Base-by-base conservation (phyloP, 2,797 vertebrate species). In the Spheniscus humboldti region DNA sequence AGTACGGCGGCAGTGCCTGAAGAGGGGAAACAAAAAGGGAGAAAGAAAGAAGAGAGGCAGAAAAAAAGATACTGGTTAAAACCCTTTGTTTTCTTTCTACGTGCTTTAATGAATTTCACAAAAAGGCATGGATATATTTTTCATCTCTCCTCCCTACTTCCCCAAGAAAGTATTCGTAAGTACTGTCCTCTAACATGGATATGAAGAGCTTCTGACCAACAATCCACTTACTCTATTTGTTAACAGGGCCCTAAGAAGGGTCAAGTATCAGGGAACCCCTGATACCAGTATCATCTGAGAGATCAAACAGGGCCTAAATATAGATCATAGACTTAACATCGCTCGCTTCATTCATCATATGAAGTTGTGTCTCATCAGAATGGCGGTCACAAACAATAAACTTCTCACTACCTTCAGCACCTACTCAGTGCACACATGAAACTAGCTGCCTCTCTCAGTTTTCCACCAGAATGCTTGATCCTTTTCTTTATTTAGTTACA, bases 381-480 rank as follows among this genome's bases (percentile, higher is more conserved):
- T 0, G 2, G 39, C 2, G 2, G 0, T 14, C 63, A 59, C 37
- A 3, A 13, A 9, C 22, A 39, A 27, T 64, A 33, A 31, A 28
- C 27, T 33, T 5, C 74, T 52, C 52, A 5, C 39, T 18, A 5
- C 52, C 56, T 45, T 12, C 91, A 57, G 66, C 56, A 55, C 7
- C 7, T 30, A 11, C 2, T 2, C 35, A 6, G 9, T 0, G 16
- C 2, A 2, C 5, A 6, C 5, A 7, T 0, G 18, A 25, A 68
- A 52, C 20, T 2, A 33, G n/a, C 31, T 27, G 79, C 17, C 41
- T 9, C 57, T 19, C 2, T 1, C 12, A 39, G 27, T 11, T 15
- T 41, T 39, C 67, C 72, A 86, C 12, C 83, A 64, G 56, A 88
- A 76, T 0, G 23, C 27, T 60, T 31, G 45, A 68, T 5, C 33